A percentile compares a stretch with the other conserved stretches of the same genome.
Evolutionary conservation across 2,888 invertebrate species (phyloP).

Genomic region (Cenopis cana): DNA sequence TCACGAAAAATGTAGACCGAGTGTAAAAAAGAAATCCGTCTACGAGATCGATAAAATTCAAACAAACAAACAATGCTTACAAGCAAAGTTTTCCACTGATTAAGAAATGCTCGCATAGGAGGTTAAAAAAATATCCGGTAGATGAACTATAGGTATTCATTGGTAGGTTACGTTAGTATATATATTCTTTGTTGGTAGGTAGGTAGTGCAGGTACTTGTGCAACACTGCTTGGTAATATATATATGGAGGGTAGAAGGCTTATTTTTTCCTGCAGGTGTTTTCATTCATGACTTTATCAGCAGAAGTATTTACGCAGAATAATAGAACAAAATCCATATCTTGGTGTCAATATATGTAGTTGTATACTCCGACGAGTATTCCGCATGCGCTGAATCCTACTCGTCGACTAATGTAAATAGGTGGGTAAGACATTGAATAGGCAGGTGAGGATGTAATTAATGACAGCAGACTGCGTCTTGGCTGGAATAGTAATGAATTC

Average conservation of each 20-base stretch:
- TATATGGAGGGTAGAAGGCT: neutral
- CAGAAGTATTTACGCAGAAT: neutral
- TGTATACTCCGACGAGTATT: neutral
- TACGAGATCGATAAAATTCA: neutral
- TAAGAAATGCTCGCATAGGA: neutral
- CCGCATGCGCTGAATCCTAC: neutral
- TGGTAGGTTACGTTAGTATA: too few species aligned
- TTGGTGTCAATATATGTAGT: neutral
- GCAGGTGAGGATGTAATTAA: constrained; percentile 25
- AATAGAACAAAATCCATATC: neutral
- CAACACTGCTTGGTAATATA: neutral
- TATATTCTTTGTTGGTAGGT: too few species aligned
- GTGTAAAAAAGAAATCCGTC: neutral
- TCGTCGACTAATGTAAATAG: constrained; percentile 1
- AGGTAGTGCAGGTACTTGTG: too few species aligned
- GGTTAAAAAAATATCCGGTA: neutral
- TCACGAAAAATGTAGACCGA: neutral
- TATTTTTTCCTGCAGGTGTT: neutral
- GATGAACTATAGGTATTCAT: too few species aligned
- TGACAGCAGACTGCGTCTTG: constrained; percentile 5
- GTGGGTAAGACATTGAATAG: constrained; percentile 9
- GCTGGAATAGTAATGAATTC: constrained; percentile 6
- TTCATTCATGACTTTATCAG: too few species aligned
- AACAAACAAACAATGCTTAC: neutral
- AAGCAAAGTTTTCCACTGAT: neutral